A percentile compares a stretch with the other conserved stretches of the same genome.
phyloP scores from a whole-genome alignment of 2,888 invertebrate genomes.

The Coelogynopora nodosa region DNA sequence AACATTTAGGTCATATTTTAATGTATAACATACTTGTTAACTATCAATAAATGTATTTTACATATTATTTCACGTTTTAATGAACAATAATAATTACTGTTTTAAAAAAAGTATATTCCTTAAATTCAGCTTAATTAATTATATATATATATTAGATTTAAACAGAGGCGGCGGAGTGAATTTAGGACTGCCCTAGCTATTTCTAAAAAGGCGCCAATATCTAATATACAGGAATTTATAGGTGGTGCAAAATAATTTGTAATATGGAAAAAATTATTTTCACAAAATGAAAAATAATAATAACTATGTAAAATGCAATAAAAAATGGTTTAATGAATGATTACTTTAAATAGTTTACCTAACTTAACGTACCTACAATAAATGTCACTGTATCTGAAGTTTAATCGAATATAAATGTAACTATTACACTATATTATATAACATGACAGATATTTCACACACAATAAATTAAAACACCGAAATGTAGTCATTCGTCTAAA shows the following conservation, averaged over 20 bases:
- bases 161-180: slow-evolving; percentile 4
- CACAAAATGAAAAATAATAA: background rate
- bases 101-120: too few species aligned
- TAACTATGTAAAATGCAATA: background rate
- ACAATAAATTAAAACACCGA: background rate
- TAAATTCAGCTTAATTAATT: too few species aligned
- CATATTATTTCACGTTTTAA: too few species aligned
- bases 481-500: background rate
- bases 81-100: too few species aligned
- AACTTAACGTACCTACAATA: background rate
- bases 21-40: too few species aligned
- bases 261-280: slow-evolving; percentile 17
- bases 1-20: too few species aligned
- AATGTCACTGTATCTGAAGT: background rate
- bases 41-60: too few species aligned
- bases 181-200: slow-evolving; percentile 13
- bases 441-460: background rate
- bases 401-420: background rate
- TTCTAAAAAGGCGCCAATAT: slow-evolving; percentile 10
- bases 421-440: background rate
- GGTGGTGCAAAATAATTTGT: too few species aligned
- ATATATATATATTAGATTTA: background rate
- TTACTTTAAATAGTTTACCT: background rate
- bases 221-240: too few species aligned
- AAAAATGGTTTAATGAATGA: slow-evolving; percentile 23